Evolutionary conservation across 1,140 invertebrate genomes (phyloP).

Genomic region (Heliconius nattereri): DNA sequence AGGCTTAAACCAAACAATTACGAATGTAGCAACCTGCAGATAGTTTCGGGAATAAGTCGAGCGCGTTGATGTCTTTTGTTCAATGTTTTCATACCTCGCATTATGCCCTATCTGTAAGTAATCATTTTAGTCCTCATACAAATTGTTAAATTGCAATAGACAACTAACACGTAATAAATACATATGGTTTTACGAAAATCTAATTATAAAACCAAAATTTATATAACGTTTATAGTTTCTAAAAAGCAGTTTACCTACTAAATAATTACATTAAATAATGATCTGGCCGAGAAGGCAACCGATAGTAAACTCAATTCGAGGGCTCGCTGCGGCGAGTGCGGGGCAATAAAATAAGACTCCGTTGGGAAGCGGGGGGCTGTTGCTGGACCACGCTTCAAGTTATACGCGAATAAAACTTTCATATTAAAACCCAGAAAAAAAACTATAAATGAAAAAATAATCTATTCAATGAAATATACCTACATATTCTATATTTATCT

Average conservation of each 20-base stretch:
- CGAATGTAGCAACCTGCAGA: not conserved
- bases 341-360: conserved; percentile 74
- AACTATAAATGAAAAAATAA: not conserved
- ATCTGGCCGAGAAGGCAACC: conserved; percentile 64
- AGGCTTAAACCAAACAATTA: not conserved
- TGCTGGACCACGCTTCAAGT: conserved; percentile 36
- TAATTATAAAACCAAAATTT: not conserved
- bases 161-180: not conserved
- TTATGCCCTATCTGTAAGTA: not conserved
- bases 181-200: not conserved
- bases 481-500: not conserved
- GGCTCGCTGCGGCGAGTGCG: conserved; percentile 61
- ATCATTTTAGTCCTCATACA: not conserved
- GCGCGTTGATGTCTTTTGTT: conserved; percentile 44
- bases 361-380: conserved; percentile 44
- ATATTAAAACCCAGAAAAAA: not conserved
- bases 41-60: conserved; percentile 24
- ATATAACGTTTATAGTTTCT: conserved; percentile 63
- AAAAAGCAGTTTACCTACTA: conserved; percentile 63
- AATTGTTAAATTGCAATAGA: not conserved
- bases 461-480: not conserved
- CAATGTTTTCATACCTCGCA: conserved; percentile 21
- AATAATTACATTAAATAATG: conserved; percentile 79
- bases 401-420: conserved; percentile 16
- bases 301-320: conserved; percentile 71